Percentiles rank a stretch among this genome's conserved stretches.
Conservation (phyloP, 2,888 invertebrate species). For the Sinopyrophorus schimmeli region DNA sequence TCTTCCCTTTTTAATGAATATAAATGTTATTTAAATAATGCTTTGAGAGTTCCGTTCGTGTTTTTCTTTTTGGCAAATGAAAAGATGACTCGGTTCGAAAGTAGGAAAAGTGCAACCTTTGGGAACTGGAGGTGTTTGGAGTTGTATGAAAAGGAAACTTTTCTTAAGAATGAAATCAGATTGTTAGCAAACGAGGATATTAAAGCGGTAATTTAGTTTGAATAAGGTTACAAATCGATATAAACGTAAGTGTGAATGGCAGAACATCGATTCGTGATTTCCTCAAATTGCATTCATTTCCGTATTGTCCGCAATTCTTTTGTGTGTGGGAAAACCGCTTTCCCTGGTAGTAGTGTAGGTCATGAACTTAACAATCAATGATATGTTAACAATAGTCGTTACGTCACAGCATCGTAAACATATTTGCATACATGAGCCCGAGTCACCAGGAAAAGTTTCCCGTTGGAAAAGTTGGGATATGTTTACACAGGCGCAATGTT, state of each 20-base stretch:
- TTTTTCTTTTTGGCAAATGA: too few relatives aligned
- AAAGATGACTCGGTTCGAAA: too few relatives aligned
- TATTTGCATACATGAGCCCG: conserved; percentile 52
- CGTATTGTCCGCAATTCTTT: conserved; percentile 40
- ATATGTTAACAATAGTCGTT: conserved; percentile 55
- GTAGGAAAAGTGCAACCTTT: too few relatives aligned
- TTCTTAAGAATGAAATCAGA: conserved; percentile 10
- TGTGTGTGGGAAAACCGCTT: conserved; percentile 43
- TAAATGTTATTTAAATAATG: too few relatives aligned
- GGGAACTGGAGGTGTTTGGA: background rate
- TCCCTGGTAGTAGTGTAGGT: conserved; percentile 57
- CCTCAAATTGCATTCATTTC: conserved; percentile 38
- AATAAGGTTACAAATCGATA: conserved; percentile 35
- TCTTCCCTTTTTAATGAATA: too few relatives aligned
- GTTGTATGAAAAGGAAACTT: conserved; percentile 4
- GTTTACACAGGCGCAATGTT: conserved; percentile 43
- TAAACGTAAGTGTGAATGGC: conserved; percentile 37
- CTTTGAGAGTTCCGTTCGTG: too few relatives aligned
- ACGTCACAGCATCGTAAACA: conserved; percentile 54
- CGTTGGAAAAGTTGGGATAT: conserved; percentile 33
- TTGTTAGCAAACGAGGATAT: conserved; percentile 21
- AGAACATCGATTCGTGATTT: conserved; percentile 34
- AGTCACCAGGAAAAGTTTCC: conserved; percentile 30
- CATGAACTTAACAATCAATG: conserved; percentile 56
- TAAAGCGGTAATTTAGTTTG: conserved; percentile 24